Percentiles rank a stretch among this genome's conserved stretches.
These are phyloP conservation scores for Genyomyrus donnyi DNA, from an alignment of 2,113 vertebrate species.

Conservation along the genomic window DNA sequence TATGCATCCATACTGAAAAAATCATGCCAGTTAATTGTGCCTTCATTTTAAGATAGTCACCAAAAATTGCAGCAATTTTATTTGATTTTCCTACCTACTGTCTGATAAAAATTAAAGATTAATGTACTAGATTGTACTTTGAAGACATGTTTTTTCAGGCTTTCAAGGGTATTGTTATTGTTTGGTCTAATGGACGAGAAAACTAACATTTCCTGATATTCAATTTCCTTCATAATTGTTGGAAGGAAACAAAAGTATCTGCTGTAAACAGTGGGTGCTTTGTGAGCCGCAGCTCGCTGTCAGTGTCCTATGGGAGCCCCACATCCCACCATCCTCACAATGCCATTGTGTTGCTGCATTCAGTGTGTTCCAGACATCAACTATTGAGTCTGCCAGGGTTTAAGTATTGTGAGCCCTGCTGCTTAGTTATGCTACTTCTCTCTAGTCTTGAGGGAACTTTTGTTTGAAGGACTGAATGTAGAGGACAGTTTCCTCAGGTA, in stretches of 20 bases:
- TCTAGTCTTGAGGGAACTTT: not conserved
- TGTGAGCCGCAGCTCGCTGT: conserved; percentile 71
- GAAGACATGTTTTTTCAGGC: conserved; percentile 66
- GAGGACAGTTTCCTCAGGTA: not conserved
- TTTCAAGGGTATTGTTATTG: conserved; percentile 75
- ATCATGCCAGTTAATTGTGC: conserved; percentile 24
- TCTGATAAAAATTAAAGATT: conserved; percentile 49
- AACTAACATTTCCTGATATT: conserved; percentile 97
- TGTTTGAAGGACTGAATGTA: not conserved
- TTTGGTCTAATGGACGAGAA: conserved; percentile 83
- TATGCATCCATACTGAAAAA: not conserved
- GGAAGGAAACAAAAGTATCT: conserved; percentile 94
- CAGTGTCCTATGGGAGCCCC: conserved; percentile 48
- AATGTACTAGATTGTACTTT: conserved; percentile 57
- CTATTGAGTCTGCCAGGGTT: not conserved
- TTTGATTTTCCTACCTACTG: conserved; percentile 46
- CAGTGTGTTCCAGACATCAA: conserved; percentile 3
- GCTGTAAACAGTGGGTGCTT: conserved; percentile 81
- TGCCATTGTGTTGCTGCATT: conserved; percentile 14
- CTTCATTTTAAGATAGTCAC: conserved; percentile 28
- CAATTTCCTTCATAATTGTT: conserved; percentile 98
- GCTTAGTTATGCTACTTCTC: conserved; percentile 27
- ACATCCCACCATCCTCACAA: conserved; percentile 29
- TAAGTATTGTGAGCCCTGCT: conserved; percentile 1
- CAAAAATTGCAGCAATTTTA: conserved; percentile 34